A percentile compares a stretch with the other conserved stretches of the same genome.
These are phyloP conservation scores for Bicyclus anynana DNA, from an alignment of 1,140 invertebrate species.

Conservation along the genomic window DNA sequence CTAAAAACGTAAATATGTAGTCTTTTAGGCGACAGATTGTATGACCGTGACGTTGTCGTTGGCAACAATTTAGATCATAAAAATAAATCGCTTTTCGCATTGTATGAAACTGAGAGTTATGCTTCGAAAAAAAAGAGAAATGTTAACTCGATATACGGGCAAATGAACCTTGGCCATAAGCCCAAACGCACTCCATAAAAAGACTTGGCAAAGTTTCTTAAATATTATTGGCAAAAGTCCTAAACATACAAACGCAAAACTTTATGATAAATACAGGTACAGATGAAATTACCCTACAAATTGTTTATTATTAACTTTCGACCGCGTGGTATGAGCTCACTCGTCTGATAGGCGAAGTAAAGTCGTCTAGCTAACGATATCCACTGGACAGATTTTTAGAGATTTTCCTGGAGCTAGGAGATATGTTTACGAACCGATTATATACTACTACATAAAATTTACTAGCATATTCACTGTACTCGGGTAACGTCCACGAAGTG, in stretches of 20 bases:
- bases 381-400: not conserved
- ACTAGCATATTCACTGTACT: too few species aligned
- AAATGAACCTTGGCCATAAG: conserved; percentile 26
- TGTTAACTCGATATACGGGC: conserved; percentile 21
- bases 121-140: conserved; percentile 5
- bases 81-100: not conserved
- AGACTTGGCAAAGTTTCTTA: conserved; percentile 23
- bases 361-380: not conserved
- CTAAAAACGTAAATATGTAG: too few species aligned
- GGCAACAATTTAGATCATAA: conserved; percentile 1
- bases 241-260: conserved; percentile 5
- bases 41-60: too few species aligned
- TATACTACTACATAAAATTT: too few species aligned
- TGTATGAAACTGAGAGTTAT: conserved; percentile 8
- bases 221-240: conserved; percentile 25
- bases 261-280: not conserved
- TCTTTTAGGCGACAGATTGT: too few species aligned
- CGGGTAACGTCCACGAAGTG: too few species aligned
- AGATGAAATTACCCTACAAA: not conserved
- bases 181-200: conserved; percentile 23
- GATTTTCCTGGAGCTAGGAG: too few species aligned
- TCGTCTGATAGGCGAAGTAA: not conserved
- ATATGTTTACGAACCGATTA: too few species aligned
- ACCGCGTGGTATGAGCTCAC: not conserved
- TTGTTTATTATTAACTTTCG: not conserved